phyloP scores from a whole-genome alignment of 1,140 invertebrate species.

The Apis cerana region DNA sequence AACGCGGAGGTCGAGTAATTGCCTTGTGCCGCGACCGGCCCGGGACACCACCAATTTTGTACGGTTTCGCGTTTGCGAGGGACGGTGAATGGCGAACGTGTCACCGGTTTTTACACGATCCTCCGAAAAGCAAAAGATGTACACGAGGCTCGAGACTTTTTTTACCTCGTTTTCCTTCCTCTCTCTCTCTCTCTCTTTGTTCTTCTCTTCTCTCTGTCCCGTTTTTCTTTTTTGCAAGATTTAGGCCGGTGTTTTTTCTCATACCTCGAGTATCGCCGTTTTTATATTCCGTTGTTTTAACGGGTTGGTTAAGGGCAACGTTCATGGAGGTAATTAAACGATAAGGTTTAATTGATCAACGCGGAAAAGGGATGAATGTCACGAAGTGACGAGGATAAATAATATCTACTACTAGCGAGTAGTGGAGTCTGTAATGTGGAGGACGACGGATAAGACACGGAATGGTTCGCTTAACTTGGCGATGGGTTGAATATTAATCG shows the following conservation, averaged over 20 bases:
- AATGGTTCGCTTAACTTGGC: no score
- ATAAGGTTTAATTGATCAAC: neutral
- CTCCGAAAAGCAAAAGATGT: neutral
- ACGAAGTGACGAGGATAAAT: neutral
- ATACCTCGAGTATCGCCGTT: neutral
- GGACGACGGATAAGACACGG: neutral
- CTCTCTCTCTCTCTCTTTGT: neutral
- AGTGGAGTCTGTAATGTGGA: neutral
- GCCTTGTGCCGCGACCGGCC: slow-evolving; percentile 13
- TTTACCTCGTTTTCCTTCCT: neutral
- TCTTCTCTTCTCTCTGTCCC: no score
- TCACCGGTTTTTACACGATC: slow-evolving; percentile 32
- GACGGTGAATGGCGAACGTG: slow-evolving; percentile 30
- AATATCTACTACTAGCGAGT: neutral
- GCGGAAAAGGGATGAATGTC: neutral
- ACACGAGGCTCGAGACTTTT: neutral
- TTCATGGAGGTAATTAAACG: neutral
- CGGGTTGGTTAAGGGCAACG: neutral
- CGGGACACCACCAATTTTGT: slow-evolving; percentile 17
- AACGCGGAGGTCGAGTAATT: slow-evolving; percentile 45
- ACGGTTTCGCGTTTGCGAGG: neutral
- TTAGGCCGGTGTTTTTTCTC: neutral
- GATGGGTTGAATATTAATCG: no score
- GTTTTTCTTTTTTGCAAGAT: neutral
- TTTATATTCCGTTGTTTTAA: neutral